A percentile compares a stretch with the other conserved stretches of the same genome.
Conservation (phyloP, 2,113 vertebrate species). For the Anas platyrhynchos region DNA sequence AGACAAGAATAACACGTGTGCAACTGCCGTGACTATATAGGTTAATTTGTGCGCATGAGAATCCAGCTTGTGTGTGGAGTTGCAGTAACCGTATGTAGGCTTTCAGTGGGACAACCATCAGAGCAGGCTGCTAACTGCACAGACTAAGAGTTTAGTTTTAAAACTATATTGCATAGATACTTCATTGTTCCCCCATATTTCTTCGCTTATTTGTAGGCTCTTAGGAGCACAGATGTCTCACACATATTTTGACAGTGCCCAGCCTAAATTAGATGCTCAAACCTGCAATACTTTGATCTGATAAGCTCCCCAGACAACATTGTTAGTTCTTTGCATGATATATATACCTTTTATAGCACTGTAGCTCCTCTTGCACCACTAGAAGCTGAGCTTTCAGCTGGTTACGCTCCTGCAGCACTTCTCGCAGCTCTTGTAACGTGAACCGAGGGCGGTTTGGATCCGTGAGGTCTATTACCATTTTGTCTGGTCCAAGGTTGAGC, state of each 20-base stretch:
- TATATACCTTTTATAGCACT: slow-evolving; percentile 89
- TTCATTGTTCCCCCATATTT: not conserved
- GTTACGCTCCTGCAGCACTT: slow-evolving; percentile 95
- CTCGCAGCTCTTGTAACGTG: slow-evolving; percentile 93
- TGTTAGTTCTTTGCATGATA: not conserved
- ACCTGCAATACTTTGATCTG: not conserved
- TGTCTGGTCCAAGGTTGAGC: slow-evolving; percentile 84
- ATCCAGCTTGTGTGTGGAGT: not conserved
- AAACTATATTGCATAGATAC: not conserved
- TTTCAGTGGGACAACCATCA: fast-evolving
- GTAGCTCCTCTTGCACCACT: slow-evolving; percentile 90
- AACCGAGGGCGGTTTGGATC: slow-evolving; percentile 95
- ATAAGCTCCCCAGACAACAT: not conserved
- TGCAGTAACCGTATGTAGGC: not conserved
- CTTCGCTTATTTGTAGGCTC: not conserved
- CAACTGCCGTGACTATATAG: not conserved
- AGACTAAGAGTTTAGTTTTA: not conserved
- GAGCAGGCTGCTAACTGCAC: not conserved
- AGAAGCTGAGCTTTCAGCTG: slow-evolving; percentile 93
- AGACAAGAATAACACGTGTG: not conserved
- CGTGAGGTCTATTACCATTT: slow-evolving; percentile 88
- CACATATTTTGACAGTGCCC: not conserved
- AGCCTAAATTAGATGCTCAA: not conserved
- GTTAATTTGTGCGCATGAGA: not conserved
- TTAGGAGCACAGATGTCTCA: not conserved